These are phyloP conservation scores for Zoanthus sociatus DNA, from an alignment of 92 coral and sea anemone genomes.

Conservation along the genomic window DNA sequence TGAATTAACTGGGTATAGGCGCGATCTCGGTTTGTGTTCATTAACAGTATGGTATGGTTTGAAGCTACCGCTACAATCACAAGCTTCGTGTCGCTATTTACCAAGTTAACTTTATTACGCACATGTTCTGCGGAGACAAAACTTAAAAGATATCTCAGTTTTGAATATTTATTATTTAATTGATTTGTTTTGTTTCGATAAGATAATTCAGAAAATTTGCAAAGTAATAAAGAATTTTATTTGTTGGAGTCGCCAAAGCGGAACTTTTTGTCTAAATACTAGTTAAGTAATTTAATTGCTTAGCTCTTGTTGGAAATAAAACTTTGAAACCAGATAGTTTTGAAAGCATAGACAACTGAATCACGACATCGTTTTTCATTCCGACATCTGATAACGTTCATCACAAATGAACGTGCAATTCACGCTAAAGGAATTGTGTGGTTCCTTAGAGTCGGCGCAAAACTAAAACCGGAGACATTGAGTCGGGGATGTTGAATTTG, in stretches of 20 bases:
- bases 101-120: too few species aligned
- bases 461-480: neutral
- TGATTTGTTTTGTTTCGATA: too few species aligned
- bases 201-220: too few species aligned
- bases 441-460: conserved; percentile 8
- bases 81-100: too few species aligned
- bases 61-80: too few species aligned
- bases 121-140: too few species aligned
- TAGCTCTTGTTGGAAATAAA: neutral
- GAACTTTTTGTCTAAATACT: neutral
- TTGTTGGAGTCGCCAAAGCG: neutral
- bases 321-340: neutral
- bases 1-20: too few species aligned
- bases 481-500: conserved; percentile 10
- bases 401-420: neutral
- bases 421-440: neutral
- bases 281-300: neutral
- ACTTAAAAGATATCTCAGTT: too few species aligned
- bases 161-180: too few species aligned
- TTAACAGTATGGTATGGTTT: too few species aligned
- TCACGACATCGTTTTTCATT: neutral
- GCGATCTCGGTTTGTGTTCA: too few species aligned
- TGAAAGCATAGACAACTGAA: neutral
- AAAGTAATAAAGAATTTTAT: too few species aligned
- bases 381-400: neutral